Evolutionary conservation across 1,140 invertebrate genomes (phyloP).

Genomic region (Aphis gossypii): DNA sequence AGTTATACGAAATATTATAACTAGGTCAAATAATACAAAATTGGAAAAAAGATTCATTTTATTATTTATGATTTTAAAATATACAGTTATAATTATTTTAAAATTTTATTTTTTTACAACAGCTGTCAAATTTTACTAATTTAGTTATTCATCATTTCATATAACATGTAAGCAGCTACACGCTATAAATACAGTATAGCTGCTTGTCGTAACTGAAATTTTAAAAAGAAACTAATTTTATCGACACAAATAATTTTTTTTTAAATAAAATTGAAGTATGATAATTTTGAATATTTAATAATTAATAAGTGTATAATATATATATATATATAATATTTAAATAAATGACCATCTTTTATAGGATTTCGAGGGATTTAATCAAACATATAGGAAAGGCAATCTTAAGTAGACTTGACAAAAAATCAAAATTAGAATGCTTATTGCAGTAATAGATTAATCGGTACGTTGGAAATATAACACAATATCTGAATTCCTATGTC

Average conservation of each 20-base stretch:
- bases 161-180: no score
- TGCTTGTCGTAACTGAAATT: no score
- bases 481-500: not conserved
- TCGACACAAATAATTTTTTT: not conserved
- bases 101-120: not conserved
- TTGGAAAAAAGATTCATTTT: no score
- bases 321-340: no score
- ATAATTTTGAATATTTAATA: not conserved
- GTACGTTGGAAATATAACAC: not conserved
- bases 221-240: not conserved
- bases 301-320: no score
- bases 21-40: no score
- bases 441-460: not conserved
- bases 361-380: not conserved
- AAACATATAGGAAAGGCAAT: not conserved
- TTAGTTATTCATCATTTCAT: not conserved
- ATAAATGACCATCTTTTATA: not conserved
- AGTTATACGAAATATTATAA: not conserved
- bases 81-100: not conserved
- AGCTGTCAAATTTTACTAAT: not conserved
- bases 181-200: no score
- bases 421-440: not conserved
- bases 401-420: not conserved
- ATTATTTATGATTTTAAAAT: not conserved
- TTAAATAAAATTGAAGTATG: not conserved